Evolutionary conservation across 2,888 invertebrate species (phyloP).

Genomic region (Drosophila kanekoi): DNA sequence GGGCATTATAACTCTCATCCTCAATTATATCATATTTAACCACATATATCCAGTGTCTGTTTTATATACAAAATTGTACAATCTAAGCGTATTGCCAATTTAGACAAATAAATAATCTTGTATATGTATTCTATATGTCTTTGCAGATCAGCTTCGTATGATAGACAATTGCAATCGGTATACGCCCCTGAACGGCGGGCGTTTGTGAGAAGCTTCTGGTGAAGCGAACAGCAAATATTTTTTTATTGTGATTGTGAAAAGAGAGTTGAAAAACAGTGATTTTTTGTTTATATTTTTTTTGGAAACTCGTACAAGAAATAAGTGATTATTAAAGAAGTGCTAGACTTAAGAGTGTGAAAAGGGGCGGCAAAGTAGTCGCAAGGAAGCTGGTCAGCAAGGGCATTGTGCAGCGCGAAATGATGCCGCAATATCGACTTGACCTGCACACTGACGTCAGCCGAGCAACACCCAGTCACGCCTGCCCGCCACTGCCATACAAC

Average conservation of each 20-base stretch:
- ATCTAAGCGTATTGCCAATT: background rate
- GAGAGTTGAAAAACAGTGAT: conserved; percentile 12
- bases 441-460: conserved; percentile 55
- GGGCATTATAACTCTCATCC: no score
- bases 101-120: background rate
- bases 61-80: no score
- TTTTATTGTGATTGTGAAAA: conserved; percentile 32
- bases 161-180: conserved; percentile 16
- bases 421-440: conserved; percentile 55
- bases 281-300: conserved; percentile 35
- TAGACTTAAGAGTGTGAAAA: conserved; percentile 11
- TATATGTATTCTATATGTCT: conserved; percentile 1
- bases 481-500: conserved; percentile 61
- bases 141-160: conserved; percentile 39
- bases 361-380: conserved; percentile 16
- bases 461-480: conserved; percentile 45
- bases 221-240: conserved; percentile 11
- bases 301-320: conserved; percentile 30
- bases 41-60: no score
- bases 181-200: conserved; percentile 11
- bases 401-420: conserved; percentile 54
- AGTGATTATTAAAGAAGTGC: conserved; percentile 34
- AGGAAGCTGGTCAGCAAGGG: conserved; percentile 39
- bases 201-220: conserved; percentile 17
- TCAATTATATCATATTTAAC: no score